Evolutionary conservation across 2,113 vertebrate species (phyloP), one percentile per base, ranked within the genome.

Genomic region (Calidris pugnax): DNA sequence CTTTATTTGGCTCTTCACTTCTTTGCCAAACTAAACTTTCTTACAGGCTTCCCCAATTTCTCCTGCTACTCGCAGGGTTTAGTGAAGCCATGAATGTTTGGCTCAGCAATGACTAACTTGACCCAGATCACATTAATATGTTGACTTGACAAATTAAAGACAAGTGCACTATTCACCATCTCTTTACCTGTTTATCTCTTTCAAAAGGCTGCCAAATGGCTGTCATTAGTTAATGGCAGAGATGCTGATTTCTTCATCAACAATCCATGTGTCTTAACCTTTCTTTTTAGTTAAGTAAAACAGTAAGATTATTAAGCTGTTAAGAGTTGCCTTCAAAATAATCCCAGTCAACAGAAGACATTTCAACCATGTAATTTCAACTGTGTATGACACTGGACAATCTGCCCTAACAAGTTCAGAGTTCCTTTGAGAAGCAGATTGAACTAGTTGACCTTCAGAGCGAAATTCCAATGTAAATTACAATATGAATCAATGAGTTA

Each of bases 11-110:
- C 43, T 90, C 69, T 89, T 82, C 37, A 35, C 10, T 68, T 69
- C 69, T 76, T 77, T 92, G 78, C 78, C 90, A 97, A 95, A 77
- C 50, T 74, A 94, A 96, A 93, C 62, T 89, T 87, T 92, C 50
- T 94, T 94, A 85, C 37, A 71, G 83, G 37, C 26, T 87, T 87
- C 62, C 75, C 75, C 19, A 4, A 27, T 71, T 86, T 91, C 66
- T 90, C 57, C 41, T 69, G 13, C 64, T 60, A 23, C 30, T 94
- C 39, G 21, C 51, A 81, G 53, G 55, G 45, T 84, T 93, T 83
- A 88, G 28, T 47, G 75, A 90, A 85, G 78, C 56, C 37, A 35
- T 84, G 53, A 95, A 92, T 80, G 43, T 48, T 92, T 86, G 77
- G 84, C 74, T 85, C 41, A 94, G 62, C 33, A 84, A 78, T n/a